Evolutionary conservation across 2,797 vertebrate genomes (phyloP).

Genomic region (Pristis pectinata): DNA sequence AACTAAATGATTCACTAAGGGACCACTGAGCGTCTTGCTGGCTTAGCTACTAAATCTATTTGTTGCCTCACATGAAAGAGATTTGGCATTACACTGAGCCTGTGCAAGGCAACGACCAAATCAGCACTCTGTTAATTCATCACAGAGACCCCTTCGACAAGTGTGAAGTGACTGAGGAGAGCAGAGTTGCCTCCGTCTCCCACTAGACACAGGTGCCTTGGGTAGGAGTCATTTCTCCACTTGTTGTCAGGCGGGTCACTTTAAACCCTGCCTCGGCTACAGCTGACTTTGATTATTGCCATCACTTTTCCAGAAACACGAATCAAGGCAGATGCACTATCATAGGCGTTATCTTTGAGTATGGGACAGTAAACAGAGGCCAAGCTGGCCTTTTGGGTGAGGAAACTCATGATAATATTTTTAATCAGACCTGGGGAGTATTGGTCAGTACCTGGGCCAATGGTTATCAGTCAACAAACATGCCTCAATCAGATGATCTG

Average conservation of each 20-base stretch:
- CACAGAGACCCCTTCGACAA: not conserved
- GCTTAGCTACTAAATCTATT: constrained; percentile 2
- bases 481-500: not conserved
- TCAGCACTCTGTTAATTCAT: not conserved
- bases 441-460: not conserved
- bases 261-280: not conserved
- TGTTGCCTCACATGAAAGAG: constrained; percentile 18
- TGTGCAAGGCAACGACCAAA: not conserved
- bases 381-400: too few relatives aligned
- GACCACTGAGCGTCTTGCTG: not conserved
- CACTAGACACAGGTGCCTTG: not conserved
- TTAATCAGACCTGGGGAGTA: not conserved
- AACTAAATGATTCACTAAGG: constrained; percentile 22
- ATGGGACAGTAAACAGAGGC: not conserved
- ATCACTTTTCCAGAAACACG: not conserved
- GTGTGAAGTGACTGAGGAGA: not conserved
- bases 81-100: not conserved
- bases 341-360: not conserved
- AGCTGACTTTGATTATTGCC: not conserved
- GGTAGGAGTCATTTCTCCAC: not conserved
- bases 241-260: not conserved
- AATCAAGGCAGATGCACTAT: not conserved
- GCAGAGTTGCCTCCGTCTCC: not conserved
- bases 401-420: not conserved
- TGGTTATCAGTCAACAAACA: not conserved